Evolutionary conservation across 1,140 invertebrate species (phyloP).

Genomic region (Calliphora vicina): DNA sequence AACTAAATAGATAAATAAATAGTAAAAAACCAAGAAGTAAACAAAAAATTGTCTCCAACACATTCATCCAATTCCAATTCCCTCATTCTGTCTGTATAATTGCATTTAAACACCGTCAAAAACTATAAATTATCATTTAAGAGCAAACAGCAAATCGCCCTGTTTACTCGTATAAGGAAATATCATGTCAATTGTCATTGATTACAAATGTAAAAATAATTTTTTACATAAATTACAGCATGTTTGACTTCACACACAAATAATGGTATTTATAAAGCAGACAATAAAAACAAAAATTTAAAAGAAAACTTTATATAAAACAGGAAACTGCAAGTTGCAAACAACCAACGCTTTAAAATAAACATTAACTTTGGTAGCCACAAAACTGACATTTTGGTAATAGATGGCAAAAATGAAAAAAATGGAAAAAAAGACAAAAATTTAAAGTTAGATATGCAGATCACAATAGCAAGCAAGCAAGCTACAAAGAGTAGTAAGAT

Average conservation of each 20-base stretch:
- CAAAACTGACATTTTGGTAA: neutral
- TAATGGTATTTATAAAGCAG: neutral
- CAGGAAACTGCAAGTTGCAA: neutral
- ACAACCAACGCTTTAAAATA: neutral
- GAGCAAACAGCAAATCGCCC: neutral
- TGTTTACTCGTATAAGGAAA: neutral
- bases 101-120: neutral
- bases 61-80: too few relatives aligned
- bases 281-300: neutral
- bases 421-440: neutral
- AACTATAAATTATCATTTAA: slow-evolving; percentile 7
- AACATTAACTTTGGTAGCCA: neutral
- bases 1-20: neutral
- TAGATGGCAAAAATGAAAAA: neutral
- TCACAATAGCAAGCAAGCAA: neutral
- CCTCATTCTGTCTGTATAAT: neutral
- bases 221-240: neutral
- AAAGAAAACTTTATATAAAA: neutral
- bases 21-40: neutral
- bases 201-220: neutral
- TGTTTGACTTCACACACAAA: neutral
- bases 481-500: neutral
- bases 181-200: slow-evolving; percentile 13
- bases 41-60: neutral
- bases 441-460: neutral